phyloP scores from a whole-genome alignment of 2,113 vertebrate species.

The Aspiorhynchus laticeps region DNA sequence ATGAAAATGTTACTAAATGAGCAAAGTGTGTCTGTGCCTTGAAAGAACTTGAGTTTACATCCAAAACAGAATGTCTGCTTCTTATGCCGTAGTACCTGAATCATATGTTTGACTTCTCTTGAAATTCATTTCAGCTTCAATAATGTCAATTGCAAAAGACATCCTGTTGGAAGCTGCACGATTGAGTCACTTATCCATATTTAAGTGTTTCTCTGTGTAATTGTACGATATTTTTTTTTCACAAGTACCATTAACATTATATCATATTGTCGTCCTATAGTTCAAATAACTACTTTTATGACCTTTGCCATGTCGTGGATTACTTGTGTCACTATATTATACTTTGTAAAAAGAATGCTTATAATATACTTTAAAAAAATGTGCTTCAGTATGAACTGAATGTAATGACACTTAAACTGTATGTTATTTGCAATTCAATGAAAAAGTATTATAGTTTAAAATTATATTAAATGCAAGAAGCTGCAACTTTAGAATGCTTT shows the following conservation, averaged over 20 bases:
- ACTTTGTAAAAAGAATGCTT: neutral
- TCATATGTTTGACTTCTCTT: neutral
- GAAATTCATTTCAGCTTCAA: neutral
- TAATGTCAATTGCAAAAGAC: neutral
- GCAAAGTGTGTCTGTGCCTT: neutral
- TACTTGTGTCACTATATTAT: neutral
- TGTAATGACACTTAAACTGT: too few relatives aligned
- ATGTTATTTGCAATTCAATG: too few relatives aligned
- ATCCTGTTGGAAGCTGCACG: neutral
- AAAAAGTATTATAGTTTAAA: too few relatives aligned
- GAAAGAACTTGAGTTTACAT: neutral
- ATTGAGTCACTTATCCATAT: neutral
- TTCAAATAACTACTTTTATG: too few relatives aligned
- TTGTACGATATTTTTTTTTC: too few relatives aligned
- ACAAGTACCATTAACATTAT: too few relatives aligned
- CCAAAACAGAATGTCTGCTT: neutral
- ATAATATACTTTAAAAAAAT: too few relatives aligned
- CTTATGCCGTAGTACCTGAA: neutral
- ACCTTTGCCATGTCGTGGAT: neutral
- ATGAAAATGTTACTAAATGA: slow-evolving; percentile 1
- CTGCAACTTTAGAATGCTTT: too few relatives aligned
- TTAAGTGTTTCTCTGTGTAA: too few relatives aligned
- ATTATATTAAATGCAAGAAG: too few relatives aligned
- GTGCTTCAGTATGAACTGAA: too few relatives aligned
- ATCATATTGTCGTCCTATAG: too few relatives aligned